Conservation (phyloP, 2,888 invertebrate genomes). For the Cremastinae sp. region DNA sequence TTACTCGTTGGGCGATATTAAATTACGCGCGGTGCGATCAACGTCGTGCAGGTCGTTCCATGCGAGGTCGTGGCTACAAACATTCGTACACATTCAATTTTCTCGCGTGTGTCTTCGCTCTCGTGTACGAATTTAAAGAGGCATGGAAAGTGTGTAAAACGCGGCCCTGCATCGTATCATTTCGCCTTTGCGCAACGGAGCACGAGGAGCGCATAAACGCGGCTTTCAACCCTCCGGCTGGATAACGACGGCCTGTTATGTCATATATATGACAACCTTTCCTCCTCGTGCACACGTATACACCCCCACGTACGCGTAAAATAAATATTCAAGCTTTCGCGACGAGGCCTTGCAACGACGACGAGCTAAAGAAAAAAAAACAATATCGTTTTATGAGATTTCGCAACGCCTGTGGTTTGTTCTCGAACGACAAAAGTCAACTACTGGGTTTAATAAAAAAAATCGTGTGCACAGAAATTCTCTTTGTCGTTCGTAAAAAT, state of each 20-base stretch:
- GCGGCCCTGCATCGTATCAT: slow-evolving; percentile 17
- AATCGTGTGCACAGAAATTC: no score
- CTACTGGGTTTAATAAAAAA: slow-evolving; percentile 6
- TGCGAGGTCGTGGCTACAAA: background rate
- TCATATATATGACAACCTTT: background rate
- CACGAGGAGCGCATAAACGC: slow-evolving; percentile 32
- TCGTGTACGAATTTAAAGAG: background rate
- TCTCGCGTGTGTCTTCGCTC: background rate
- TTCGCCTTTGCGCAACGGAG: slow-evolving; percentile 31
- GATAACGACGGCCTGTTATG: slow-evolving; percentile 15
- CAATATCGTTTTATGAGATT: slow-evolving; percentile 63
- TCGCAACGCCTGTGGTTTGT: slow-evolving; percentile 24
- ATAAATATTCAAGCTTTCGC: slow-evolving; percentile 63
- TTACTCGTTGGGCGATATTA: slow-evolving; percentile 50
- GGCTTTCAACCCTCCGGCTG: slow-evolving; percentile 32
- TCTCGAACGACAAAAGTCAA: background rate
- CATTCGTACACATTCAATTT: background rate
- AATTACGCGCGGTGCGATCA: slow-evolving; percentile 60
- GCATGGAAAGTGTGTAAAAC: slow-evolving; percentile 12
- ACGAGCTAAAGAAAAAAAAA: slow-evolving; percentile 40
- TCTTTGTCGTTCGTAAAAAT: no score
- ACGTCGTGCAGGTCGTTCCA: slow-evolving; percentile 57
- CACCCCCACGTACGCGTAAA: slow-evolving; percentile 22
- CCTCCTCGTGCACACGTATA: background rate
- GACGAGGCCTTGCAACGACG: slow-evolving; percentile 52